A percentile compares a stretch with the other conserved stretches of the same genome.
These are phyloP conservation scores for Pachyuromys duprasi DNA, from an alignment of 2,797 vertebrate species.

Conservation along the genomic window DNA sequence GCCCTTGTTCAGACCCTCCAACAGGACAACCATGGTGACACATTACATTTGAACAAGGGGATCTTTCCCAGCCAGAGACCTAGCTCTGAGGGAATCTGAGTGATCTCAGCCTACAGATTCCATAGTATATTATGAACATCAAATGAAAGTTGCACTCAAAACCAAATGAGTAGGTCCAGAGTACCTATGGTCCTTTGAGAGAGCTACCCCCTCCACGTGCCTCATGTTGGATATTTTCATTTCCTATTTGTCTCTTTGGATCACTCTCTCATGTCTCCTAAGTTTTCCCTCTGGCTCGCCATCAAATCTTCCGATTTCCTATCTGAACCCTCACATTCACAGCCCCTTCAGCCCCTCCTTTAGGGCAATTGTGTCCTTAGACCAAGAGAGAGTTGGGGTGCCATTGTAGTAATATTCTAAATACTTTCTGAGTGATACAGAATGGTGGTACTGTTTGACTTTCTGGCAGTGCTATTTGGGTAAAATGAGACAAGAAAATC, in stretches of 20 bases:
- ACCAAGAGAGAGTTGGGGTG: background rate
- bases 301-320: background rate
- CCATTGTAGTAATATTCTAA: background rate
- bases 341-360: background rate
- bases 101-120: background rate
- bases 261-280: background rate
- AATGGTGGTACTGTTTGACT: background rate
- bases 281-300: background rate
- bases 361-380: background rate
- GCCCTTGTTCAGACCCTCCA: background rate
- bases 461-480: background rate
- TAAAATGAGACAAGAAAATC: background rate
- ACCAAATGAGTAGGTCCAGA: background rate
- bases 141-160: background rate
- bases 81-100: background rate
- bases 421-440: background rate
- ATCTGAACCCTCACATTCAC: background rate
- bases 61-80: background rate
- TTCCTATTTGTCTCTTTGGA: background rate
- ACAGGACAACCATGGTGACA: background rate
- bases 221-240: background rate
- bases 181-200: background rate
- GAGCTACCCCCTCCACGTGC: background rate
- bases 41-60: background rate
- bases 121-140: background rate